A percentile compares a stretch with the other conserved stretches of the same genome.
These are phyloP conservation scores for Paramormyrops kingsleyae DNA, from an alignment of 2,113 vertebrate genomes.

Conservation along the genomic window DNA sequence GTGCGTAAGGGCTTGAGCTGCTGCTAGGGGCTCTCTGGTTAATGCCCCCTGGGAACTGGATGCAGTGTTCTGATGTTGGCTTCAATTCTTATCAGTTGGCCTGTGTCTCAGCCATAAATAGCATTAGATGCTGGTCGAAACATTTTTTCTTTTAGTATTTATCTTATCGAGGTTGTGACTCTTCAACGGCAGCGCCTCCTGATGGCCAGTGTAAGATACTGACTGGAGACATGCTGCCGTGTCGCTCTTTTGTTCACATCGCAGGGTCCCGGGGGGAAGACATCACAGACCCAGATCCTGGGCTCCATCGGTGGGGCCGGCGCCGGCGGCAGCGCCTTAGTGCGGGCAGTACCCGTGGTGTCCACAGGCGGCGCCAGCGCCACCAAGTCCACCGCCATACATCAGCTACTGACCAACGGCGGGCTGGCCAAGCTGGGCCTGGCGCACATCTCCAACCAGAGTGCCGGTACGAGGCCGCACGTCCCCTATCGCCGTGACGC, in stretches of 20 bases:
- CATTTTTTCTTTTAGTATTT: not conserved
- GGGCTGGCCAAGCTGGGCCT: constrained; percentile 87
- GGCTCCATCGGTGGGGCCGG: constrained; percentile 53
- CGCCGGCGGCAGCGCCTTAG: constrained; percentile 62
- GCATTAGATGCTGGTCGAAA: not conserved
- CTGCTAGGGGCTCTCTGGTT: not conserved
- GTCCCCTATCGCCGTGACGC: not conserved
- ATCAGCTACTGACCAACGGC: constrained; percentile 87
- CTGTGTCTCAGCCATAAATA: not conserved
- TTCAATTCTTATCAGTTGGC: not conserved
- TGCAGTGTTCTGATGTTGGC: not conserved
- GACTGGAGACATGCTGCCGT: no score
- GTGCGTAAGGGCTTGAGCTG: not conserved
- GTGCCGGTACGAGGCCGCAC: constrained; percentile 66
- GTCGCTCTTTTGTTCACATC: not conserved
- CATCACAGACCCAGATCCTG: constrained; percentile 62
- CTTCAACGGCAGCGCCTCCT: not conserved
- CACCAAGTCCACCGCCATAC: constrained; percentile 84
- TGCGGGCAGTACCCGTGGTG: constrained; percentile 82
- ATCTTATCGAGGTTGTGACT: not conserved
- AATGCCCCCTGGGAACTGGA: not conserved
- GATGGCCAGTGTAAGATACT: not conserved
- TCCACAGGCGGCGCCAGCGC: constrained; percentile 65
- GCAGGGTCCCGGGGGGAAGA: constrained; percentile 67
- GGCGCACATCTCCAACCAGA: constrained; percentile 87